These are phyloP conservation scores for Micromesistius poutassou DNA, from an alignment of 2,797 vertebrate genomes.

Conservation along the genomic window DNA sequence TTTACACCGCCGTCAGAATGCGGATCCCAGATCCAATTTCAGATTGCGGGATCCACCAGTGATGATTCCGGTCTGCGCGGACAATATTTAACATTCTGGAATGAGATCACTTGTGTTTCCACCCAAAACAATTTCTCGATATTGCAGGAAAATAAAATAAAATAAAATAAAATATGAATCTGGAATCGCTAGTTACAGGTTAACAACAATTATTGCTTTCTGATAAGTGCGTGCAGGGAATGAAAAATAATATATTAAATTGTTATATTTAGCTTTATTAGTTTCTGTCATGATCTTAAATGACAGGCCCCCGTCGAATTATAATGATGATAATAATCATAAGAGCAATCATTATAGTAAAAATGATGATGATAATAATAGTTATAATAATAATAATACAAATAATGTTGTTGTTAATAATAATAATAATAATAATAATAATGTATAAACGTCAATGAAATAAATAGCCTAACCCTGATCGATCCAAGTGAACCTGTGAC, in stretches of 20 bases:
- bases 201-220: constrained; percentile 22
- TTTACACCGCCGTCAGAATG: constrained; percentile 87
- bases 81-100: constrained; percentile 75
- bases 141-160: constrained; percentile 23
- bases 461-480: too few species aligned
- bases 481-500: constrained; percentile 10
- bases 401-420: background rate
- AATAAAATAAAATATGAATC: constrained; percentile 27
- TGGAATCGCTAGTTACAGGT: constrained; percentile 12
- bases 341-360: background rate
- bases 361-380: background rate
- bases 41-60: constrained; percentile 86
- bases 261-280: background rate
- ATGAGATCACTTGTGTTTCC: constrained; percentile 58
- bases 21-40: constrained; percentile 99
- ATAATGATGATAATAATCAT: background rate
- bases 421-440: background rate
- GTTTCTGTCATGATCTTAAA: constrained; percentile 1
- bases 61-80: constrained; percentile 74
- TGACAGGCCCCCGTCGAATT: background rate
- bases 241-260: background rate
- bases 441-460: constrained; percentile 13
- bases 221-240: constrained; percentile 22
- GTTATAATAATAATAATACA: background rate
- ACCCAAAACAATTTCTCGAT: constrained; percentile 33